Evolutionary conservation across 2,113 vertebrate genomes (phyloP).

Genomic region (Heterocephalus glaber): DNA sequence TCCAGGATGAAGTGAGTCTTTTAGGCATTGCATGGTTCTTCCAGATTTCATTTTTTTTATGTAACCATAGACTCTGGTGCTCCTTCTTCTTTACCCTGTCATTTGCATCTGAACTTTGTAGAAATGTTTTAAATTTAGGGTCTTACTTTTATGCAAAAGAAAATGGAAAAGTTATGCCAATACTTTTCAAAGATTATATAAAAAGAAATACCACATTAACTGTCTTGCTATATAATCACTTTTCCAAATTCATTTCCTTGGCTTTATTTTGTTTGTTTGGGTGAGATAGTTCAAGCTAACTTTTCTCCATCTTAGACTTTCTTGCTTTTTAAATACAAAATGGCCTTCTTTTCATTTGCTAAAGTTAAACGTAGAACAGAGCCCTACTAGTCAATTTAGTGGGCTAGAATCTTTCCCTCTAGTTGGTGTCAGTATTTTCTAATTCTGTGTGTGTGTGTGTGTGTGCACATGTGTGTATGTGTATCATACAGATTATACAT

Average conservation of each 20-base stretch:
- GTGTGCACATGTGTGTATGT: not conserved
- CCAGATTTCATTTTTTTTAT: not conserved
- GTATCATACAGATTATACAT: not conserved
- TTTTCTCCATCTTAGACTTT: not conserved
- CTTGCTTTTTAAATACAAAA: not conserved
- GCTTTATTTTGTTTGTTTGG: not conserved
- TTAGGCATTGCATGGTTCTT: not conserved
- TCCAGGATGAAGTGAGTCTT: not conserved
- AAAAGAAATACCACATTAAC: not conserved
- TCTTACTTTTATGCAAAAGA: not conserved
- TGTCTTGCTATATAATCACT: not conserved
- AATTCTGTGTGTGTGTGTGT: not conserved
- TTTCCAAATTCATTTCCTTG: not conserved
- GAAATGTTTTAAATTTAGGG: not conserved
- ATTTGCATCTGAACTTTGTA: conserved; percentile 1
- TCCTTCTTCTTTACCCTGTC: not conserved
- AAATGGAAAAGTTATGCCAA: not conserved
- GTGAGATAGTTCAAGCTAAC: not conserved
- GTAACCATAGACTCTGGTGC: not conserved
- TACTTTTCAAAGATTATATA: not conserved
- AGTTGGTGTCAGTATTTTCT: not conserved
- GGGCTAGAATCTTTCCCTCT: not conserved
- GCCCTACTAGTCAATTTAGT: not conserved
- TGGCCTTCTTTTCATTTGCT: not conserved
- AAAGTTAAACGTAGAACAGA: not conserved